Percentiles rank a stretch among this genome's conserved stretches.
These are phyloP conservation scores for Leptobrachium leishanense DNA, from an alignment of 2,113 vertebrate genomes.

Conservation along the genomic window DNA sequence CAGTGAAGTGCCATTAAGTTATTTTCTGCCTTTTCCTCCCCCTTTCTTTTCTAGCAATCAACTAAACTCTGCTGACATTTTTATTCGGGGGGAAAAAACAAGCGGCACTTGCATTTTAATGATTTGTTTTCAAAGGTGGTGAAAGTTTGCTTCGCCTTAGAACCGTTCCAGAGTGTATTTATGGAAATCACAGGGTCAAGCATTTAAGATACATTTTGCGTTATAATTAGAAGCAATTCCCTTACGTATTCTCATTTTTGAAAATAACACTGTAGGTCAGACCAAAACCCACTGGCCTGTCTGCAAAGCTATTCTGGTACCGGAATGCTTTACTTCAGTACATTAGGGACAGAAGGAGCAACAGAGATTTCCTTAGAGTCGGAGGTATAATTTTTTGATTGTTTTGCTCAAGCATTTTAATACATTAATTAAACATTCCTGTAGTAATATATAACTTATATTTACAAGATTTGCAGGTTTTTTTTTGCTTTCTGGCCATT, in stretches of 20 bases:
- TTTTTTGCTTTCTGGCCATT: too few relatives aligned
- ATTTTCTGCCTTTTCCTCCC: conserved; percentile 29
- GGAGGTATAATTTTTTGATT: too few relatives aligned
- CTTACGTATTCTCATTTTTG: background rate
- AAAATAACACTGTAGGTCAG: background rate
- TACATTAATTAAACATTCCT: too few relatives aligned
- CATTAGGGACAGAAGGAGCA: too few relatives aligned
- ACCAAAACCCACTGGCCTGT: background rate
- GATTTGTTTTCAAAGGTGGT: conserved; percentile 66
- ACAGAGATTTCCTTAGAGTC: too few relatives aligned
- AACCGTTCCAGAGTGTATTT: conserved; percentile 11
- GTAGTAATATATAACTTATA: too few relatives aligned
- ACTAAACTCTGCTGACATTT: conserved; percentile 69
- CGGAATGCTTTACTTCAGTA: too few relatives aligned
- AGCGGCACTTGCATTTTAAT: conserved; percentile 75
- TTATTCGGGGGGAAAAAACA: conserved; percentile 69
- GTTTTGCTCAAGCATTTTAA: too few relatives aligned
- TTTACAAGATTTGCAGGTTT: too few relatives aligned
- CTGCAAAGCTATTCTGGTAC: too few relatives aligned
- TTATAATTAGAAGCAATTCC: conserved; percentile 8
- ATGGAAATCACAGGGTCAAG: conserved; percentile 13
- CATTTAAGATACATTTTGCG: conserved; percentile 13
- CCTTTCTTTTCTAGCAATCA: conserved; percentile 59
- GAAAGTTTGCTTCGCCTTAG: conserved; percentile 56
- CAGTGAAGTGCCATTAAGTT: conserved; percentile 72